These are phyloP conservation scores for Poecilia latipinna DNA, from an alignment of 2,113 vertebrate genomes.

Conservation along the genomic window DNA sequence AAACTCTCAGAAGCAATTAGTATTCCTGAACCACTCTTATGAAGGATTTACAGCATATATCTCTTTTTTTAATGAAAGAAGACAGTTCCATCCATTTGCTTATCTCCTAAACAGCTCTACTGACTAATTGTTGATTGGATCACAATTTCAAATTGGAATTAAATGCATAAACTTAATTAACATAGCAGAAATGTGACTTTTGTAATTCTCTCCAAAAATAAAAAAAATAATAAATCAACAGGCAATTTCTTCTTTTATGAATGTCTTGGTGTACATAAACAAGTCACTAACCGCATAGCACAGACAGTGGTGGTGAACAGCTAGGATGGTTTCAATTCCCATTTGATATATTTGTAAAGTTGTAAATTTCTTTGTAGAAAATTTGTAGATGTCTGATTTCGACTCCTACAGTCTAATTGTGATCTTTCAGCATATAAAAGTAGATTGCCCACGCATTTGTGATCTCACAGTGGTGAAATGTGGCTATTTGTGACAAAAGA, in stretches of 20 bases:
- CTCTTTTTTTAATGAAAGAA: no score
- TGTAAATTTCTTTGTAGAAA: not conserved
- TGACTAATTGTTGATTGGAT: not conserved
- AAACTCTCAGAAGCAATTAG: not conserved
- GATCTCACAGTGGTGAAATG: slow-evolving; percentile 22
- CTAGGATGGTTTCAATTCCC: not conserved
- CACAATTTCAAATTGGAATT: not conserved
- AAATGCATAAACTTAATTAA: not conserved
- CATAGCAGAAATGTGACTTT: not conserved
- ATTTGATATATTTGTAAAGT: not conserved
- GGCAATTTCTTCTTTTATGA: not conserved
- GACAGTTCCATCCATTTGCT: not conserved
- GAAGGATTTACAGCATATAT: not conserved
- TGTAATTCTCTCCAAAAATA: not conserved
- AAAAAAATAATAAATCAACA: not conserved
- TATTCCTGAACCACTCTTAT: not conserved
- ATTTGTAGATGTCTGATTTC: not conserved
- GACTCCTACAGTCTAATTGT: not conserved
- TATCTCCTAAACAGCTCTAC: not conserved
- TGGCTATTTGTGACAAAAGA: slow-evolving; percentile 51
- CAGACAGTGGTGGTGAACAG: not conserved
- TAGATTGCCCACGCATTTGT: slow-evolving; percentile 54
- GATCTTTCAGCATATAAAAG: slow-evolving; percentile 52
- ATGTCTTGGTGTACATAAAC: not conserved
- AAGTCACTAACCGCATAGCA: not conserved